Evolutionary conservation across 2,888 invertebrate species (phyloP), one percentile per base, ranked within the genome.

Genomic region (Dasypogon diadema): DNA sequence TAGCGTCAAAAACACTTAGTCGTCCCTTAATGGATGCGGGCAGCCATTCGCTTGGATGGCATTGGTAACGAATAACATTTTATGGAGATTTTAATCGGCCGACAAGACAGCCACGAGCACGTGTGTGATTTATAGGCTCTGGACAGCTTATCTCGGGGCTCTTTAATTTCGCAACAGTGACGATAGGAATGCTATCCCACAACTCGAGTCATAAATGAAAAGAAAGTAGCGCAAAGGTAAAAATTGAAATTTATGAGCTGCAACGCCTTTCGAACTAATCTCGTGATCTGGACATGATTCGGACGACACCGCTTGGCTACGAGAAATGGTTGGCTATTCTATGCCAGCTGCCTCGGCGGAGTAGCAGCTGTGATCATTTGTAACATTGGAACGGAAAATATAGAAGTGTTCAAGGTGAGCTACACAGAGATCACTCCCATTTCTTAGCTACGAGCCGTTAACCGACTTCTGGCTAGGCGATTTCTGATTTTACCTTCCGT

Each of bases 181-280:
- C n/a, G n/a, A n/a, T n/a, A n/a, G n/a, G n/a, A n/a, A n/a, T n/a
- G n/a, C n/a, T n/a, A n/a, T n/a, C n/a, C n/a, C n/a, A n/a, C n/a
- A n/a, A n/a, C n/a, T n/a, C n/a, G n/a, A n/a, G n/a, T n/a, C n/a
- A n/a, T n/a, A n/a, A n/a, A n/a, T n/a, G n/a, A n/a, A n/a, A n/a
- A n/a, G n/a, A n/a, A n/a, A 68, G 48, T 68, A 24, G 48, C 48
- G 16, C 65, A 68, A 68, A 68, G 48, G 65, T 48, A 68, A 48
- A 60, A 37, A 60, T 60, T 60, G 16, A 34, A 68, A 68, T 68
- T 68, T 37, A 48, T 68, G 22, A 48, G 16, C 65, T 48, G 46
- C 37, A 68, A 48, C 48, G 48, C 46, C 48, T 46, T 46, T 16
- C 22, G 21, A 48, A 16, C 34, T 48, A 46, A 46, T 46, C 48